These are phyloP conservation scores for Hymenopus coronatus DNA, from an alignment of 2,888 invertebrate genomes.

Conservation along the genomic window DNA sequence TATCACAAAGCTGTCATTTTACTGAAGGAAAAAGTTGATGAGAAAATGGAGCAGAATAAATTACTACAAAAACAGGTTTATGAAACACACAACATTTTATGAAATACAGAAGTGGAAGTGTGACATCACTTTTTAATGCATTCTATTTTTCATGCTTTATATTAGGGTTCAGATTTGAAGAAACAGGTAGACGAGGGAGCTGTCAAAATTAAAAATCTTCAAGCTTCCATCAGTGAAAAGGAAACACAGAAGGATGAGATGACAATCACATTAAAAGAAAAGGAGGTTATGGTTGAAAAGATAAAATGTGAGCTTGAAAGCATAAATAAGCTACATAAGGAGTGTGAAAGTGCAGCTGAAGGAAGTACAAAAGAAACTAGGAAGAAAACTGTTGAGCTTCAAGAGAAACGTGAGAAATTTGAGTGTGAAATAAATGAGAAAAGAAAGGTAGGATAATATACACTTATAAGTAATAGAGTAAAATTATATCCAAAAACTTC, in stretches of 20 bases:
- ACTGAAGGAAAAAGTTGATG: not conserved
- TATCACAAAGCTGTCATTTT: not conserved
- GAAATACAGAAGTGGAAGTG: not conserved
- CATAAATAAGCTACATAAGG: not conserved
- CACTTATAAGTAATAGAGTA: too few relatives aligned
- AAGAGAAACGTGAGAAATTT: not conserved
- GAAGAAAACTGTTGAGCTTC: not conserved
- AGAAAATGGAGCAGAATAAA: not conserved
- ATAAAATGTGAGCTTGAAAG: not conserved
- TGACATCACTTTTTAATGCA: not conserved
- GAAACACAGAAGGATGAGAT: not conserved
- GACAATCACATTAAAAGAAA: not conserved
- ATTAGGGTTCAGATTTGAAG: not conserved
- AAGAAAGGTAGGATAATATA: not conserved
- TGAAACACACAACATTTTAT: not conserved
- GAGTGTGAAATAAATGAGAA: not conserved
- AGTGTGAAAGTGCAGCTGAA: not conserved
- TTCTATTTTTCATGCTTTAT: not conserved
- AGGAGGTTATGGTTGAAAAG: not conserved
- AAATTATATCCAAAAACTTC: too few relatives aligned
- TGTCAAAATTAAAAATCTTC: not conserved
- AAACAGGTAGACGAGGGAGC: not conserved
- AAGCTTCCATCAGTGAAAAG: not conserved
- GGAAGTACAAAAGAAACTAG: not conserved
- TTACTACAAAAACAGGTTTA: not conserved